Evolutionary conservation across 2,113 vertebrate genomes (phyloP).

Genomic region (Albula glossodonta): DNA sequence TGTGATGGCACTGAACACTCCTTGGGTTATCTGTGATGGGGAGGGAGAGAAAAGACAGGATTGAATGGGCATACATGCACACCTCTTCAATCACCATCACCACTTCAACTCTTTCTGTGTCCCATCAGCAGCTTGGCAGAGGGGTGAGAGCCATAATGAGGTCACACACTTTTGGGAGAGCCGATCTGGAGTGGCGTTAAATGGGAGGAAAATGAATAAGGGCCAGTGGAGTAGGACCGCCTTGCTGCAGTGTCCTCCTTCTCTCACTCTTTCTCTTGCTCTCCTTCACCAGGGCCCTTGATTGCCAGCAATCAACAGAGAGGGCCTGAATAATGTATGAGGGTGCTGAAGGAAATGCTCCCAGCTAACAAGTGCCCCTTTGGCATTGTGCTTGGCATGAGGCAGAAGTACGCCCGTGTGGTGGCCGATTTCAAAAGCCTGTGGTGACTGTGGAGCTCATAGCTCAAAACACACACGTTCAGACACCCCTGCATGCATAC

Average conservation of each 20-base stretch:
- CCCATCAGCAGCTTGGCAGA: background rate
- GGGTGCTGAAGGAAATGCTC: constrained; percentile 48
- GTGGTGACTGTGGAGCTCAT: background rate
- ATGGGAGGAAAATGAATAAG: background rate
- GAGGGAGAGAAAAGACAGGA: background rate
- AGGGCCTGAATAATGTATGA: constrained; percentile 64
- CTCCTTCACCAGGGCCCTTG: constrained; percentile 52
- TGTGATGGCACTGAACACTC: constrained; percentile 10
- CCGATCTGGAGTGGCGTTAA: constrained; percentile 19
- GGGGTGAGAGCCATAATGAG: background rate
- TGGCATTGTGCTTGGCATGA: background rate
- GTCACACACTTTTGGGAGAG: background rate
- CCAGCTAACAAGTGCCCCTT: constrained; percentile 49
- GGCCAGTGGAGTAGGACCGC: constrained; percentile 23
- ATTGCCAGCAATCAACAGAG: constrained; percentile 65
- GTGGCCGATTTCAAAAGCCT: background rate
- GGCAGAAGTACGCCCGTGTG: background rate
- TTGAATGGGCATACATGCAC: background rate
- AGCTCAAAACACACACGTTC: background rate
- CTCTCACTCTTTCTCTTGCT: constrained; percentile 13
- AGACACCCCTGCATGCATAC: background rate
- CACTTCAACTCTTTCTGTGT: background rate
- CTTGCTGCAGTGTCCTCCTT: too few species aligned
- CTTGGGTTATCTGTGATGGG: background rate
- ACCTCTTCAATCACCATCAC: background rate